A percentile compares a stretch with the other conserved stretches of the same genome.
phyloP scores from a whole-genome alignment of 2,888 invertebrate species.

The Trichopria drosophilae region DNA sequence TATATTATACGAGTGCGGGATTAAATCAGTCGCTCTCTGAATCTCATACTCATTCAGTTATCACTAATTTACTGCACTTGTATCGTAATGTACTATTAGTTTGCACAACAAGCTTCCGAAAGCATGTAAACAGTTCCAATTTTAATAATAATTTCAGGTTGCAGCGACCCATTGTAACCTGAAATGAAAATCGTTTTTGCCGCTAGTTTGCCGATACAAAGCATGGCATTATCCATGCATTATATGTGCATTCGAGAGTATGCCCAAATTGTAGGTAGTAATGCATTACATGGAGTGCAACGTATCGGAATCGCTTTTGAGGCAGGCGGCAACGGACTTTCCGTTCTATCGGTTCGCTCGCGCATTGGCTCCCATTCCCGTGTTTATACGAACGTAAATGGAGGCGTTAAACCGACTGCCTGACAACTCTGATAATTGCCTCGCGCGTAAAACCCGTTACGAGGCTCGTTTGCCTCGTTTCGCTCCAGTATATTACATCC shows the following conservation, averaged over 20 bases:
- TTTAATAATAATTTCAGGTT: too few relatives aligned
- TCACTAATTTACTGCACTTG: too few relatives aligned
- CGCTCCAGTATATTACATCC: conserved; percentile 42
- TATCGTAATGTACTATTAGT: too few relatives aligned
- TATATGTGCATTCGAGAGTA: conserved; percentile 38
- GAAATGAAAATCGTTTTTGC: too few relatives aligned
- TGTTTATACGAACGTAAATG: conserved; percentile 49
- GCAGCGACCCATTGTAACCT: too few relatives aligned
- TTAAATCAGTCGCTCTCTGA: too few relatives aligned
- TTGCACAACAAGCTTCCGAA: too few relatives aligned
- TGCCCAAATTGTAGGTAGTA: conserved; percentile 44
- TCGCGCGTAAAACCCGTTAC: conserved; percentile 51
- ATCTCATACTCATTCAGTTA: too few relatives aligned
- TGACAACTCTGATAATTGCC: conserved; percentile 56
- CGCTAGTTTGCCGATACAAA: too few relatives aligned
- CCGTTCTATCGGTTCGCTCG: conserved; percentile 36
- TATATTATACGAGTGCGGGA: too few relatives aligned
- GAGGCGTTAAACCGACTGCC: conserved; percentile 53
- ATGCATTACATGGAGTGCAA: conserved; percentile 37
- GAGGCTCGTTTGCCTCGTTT: conserved; percentile 48
- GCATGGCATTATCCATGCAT: too few relatives aligned
- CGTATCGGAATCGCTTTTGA: conserved; percentile 34
- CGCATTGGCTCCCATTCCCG: conserved; percentile 39
- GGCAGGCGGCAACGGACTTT: conserved; percentile 34
- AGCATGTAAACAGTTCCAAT: too few relatives aligned